Conservation (phyloP, 2,113 vertebrate genomes). For the Pelvicachromis taeniatus region DNA sequence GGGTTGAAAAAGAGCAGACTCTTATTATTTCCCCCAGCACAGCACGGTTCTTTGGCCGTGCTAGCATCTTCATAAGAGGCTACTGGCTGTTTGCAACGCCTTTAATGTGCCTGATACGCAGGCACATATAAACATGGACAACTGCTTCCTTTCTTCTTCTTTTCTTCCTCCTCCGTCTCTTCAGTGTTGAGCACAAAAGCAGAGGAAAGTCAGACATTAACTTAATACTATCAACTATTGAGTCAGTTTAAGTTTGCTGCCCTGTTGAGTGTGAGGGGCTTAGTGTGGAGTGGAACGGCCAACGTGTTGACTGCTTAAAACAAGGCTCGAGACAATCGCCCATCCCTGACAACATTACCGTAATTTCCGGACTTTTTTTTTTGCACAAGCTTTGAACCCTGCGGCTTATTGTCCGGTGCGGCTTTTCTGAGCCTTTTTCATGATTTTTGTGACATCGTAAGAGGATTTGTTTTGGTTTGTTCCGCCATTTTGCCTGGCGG, state of each 20-base stretch:
- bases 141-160: constrained; percentile 3
- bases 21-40: constrained; percentile 37
- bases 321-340: constrained; percentile 17
- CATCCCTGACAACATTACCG: constrained; percentile 19
- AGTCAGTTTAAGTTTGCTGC: background rate
- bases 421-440: too few relatives aligned
- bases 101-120: constrained; percentile 41
- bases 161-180: constrained; percentile 1
- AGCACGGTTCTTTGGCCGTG: constrained; percentile 29
- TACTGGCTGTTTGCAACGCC: constrained; percentile 33
- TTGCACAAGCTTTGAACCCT: too few relatives aligned
- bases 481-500: too few relatives aligned
- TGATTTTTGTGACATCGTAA: too few relatives aligned
- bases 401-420: too few relatives aligned
- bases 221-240: background rate
- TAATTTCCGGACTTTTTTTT: too few relatives aligned
- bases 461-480: too few relatives aligned
- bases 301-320: constrained; percentile 22
- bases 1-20: constrained; percentile 48
- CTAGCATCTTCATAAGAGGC: constrained; percentile 37
- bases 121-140: constrained; percentile 4
- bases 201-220: background rate
- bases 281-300: background rate
- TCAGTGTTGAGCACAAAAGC: background rate
- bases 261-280: background rate